These are phyloP conservation scores for Mythimna loreyi DNA, from an alignment of 2,888 invertebrate species.

Conservation along the genomic window DNA sequence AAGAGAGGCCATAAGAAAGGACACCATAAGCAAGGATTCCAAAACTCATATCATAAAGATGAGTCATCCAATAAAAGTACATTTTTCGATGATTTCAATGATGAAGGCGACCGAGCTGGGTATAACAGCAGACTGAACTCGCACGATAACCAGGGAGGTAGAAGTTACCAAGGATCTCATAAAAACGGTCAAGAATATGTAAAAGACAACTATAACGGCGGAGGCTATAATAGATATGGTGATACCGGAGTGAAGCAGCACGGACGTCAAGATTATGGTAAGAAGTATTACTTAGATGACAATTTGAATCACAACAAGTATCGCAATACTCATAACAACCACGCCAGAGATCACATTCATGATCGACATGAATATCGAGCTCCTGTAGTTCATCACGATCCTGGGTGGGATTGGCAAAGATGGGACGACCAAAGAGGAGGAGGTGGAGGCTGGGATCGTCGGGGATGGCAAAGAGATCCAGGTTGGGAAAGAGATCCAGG, in stretches of 20 bases:
- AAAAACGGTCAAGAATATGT: constrained; percentile 84
- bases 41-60: constrained; percentile 93
- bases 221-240: constrained; percentile 82
- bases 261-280: constrained; percentile 84
- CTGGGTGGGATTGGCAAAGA: constrained; percentile 81
- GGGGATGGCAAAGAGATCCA: constrained; percentile 70
- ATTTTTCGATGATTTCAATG: constrained; percentile 92
- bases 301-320: constrained; percentile 83
- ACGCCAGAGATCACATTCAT: constrained; percentile 80
- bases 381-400: constrained; percentile 73
- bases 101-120: constrained; percentile 86
- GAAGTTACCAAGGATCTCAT: constrained; percentile 84
- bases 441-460: constrained; percentile 70
- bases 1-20: constrained; percentile 92
- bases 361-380: constrained; percentile 78
- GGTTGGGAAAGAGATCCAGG: constrained; percentile 72
- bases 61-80: constrained; percentile 93
- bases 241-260: constrained; percentile 83
- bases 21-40: constrained; percentile 93
- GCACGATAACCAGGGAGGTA: constrained; percentile 84
- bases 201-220: constrained; percentile 82
- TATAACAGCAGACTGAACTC: constrained; percentile 84
- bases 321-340: constrained; percentile 81
- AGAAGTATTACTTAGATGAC: constrained; percentile 87
- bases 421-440: constrained; percentile 75